phyloP scores from a whole-genome alignment of 2,113 vertebrate genomes.

The Desmodus rotundus region DNA sequence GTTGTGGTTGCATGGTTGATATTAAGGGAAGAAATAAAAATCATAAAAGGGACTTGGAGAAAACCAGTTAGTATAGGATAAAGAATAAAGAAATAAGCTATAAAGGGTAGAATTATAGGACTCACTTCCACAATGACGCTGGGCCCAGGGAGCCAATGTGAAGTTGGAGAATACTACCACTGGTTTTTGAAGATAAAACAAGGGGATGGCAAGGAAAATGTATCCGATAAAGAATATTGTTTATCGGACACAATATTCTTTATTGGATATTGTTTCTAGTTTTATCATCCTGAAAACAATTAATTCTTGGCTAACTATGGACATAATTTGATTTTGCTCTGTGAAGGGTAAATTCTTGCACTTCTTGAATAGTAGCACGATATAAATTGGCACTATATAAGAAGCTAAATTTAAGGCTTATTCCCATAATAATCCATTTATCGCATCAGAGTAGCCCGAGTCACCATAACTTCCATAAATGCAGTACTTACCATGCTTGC shows the following conservation, averaged over 20 bases:
- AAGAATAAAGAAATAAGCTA: background rate
- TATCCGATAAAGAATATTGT: background rate
- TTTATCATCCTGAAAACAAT: background rate
- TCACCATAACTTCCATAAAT: background rate
- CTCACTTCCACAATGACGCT: background rate
- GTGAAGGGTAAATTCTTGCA: background rate
- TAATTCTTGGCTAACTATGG: background rate
- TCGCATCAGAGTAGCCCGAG: background rate
- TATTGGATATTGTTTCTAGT: background rate
- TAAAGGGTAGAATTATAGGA: background rate
- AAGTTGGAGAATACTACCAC: background rate
- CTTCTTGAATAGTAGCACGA: background rate
- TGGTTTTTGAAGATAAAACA: background rate
- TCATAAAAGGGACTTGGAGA: background rate
- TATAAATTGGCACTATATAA: background rate
- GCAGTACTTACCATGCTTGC: background rate
- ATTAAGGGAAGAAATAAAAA: background rate
- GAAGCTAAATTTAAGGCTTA: constrained; percentile 3
- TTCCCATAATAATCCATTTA: background rate
- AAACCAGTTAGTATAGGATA: background rate
- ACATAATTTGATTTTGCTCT: background rate
- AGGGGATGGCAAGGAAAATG: background rate
- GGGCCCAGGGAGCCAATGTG: background rate
- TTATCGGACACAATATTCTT: no score
- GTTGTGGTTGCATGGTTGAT: background rate